phyloP scores from a whole-genome alignment of 2,113 vertebrate species.

The Vireo altiloquus region DNA sequence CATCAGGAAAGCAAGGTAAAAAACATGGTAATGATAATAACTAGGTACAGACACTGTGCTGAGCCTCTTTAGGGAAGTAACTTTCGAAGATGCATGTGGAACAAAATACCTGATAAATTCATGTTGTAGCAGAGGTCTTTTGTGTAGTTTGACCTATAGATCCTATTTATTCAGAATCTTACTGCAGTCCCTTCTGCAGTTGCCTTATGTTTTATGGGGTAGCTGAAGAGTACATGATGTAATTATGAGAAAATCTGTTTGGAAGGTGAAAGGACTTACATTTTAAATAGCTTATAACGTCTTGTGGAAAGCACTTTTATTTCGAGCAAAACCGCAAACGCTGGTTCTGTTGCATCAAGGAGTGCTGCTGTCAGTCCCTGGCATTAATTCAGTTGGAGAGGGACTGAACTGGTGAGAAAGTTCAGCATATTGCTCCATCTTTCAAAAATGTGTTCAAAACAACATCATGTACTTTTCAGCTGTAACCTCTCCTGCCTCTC shows the following conservation, averaged over 20 bases:
- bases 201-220: background rate
- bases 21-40: background rate
- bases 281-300: background rate
- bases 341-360: background rate
- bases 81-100: background rate
- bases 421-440: background rate
- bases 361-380: background rate
- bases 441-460: slow-evolving; percentile 17
- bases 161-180: background rate
- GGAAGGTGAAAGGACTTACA: background rate
- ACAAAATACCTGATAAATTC: background rate
- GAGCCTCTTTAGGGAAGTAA: background rate
- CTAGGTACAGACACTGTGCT: fast-evolving
- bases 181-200: background rate
- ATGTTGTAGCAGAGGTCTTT: background rate
- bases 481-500: background rate
- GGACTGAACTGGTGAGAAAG: background rate
- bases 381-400: background rate
- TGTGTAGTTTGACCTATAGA: background rate
- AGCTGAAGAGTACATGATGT: background rate
- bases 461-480: background rate
- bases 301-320: background rate
- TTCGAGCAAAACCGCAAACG: background rate
- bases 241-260: background rate
- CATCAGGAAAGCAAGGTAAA: background rate